A percentile compares a stretch with the other conserved stretches of the same genome.
phyloP scores from a whole-genome alignment of 1,140 invertebrate genomes.

The Drepana arcuata region DNA sequence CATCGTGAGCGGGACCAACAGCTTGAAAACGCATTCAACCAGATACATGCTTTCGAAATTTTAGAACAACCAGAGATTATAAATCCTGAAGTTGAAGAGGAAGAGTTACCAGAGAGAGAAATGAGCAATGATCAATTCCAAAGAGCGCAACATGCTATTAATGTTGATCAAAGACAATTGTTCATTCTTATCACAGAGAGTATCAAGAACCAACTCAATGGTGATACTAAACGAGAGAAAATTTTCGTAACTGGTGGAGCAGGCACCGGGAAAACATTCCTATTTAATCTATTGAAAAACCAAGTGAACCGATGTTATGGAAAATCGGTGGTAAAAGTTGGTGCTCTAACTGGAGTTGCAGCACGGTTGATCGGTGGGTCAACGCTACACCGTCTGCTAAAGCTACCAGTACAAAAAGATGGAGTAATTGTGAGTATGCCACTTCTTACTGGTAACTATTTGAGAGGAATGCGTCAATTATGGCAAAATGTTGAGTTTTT shows the following conservation, averaged over 20 bases:
- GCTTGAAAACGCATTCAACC: constrained; percentile 35
- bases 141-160: neutral
- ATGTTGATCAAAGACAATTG: neutral
- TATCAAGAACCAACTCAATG: neutral
- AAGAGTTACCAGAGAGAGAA: constrained; percentile 8
- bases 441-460: neutral
- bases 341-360: neutral
- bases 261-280: neutral
- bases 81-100: constrained; percentile 11
- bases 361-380: neutral
- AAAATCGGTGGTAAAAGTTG: neutral
- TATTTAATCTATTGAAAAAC: neutral
- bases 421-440: no score
- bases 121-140: neutral
- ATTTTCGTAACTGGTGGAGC: neutral
- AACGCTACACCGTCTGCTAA: no score
- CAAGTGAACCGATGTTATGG: neutral
- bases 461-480: no score
- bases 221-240: neutral
- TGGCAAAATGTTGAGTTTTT: no score
- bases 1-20: constrained; percentile 26
- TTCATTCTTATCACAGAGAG: neutral
- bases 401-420: no score
- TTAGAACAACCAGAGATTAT: constrained; percentile 21
- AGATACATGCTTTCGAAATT: constrained; percentile 34